Conservation (phyloP, 1,140 invertebrate species). For the Melitaea cinxia region DNA sequence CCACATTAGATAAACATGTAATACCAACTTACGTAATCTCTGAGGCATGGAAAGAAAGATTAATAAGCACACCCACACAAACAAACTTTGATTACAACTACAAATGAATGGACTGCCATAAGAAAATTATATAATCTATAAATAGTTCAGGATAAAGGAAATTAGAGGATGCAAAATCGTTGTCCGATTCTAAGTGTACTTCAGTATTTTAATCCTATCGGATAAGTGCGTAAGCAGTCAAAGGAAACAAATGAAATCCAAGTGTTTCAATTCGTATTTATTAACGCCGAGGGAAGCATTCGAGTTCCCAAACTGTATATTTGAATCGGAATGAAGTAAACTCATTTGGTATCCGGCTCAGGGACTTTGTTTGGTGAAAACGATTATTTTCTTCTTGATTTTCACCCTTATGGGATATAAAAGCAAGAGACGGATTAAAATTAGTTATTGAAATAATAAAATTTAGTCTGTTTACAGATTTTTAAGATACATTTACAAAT, state of each 20-base stretch:
- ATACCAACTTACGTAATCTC: too few relatives aligned
- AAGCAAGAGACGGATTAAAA: neutral
- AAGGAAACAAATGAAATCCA: conserved; percentile 21
- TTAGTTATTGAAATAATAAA: too few relatives aligned
- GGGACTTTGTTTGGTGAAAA: conserved; percentile 34
- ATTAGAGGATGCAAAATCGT: neutral
- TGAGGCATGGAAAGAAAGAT: too few relatives aligned
- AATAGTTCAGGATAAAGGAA: too few relatives aligned
- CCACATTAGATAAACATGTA: too few relatives aligned
- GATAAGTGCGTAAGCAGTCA: conserved; percentile 25
- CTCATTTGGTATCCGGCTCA: conserved; percentile 35
- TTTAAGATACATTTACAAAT: too few relatives aligned
- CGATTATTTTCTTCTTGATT: conserved; percentile 29
- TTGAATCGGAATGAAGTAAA: conserved; percentile 35
- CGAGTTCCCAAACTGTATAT: conserved; percentile 36
- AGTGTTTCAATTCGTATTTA: conserved; percentile 44
- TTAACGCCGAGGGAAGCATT: conserved; percentile 41
- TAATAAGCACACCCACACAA: too few relatives aligned
- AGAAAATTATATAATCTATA: too few relatives aligned
- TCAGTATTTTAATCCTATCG: conserved; percentile 9
- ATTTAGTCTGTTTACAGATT: too few relatives aligned
- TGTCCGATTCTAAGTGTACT: neutral
- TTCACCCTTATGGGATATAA: neutral
- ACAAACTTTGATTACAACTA: too few relatives aligned
- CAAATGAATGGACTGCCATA: too few relatives aligned